phyloP scores from a whole-genome alignment of 37 sponge, comb jelly and placozoan species.

The Diacarnus erythraeanus region DNA sequence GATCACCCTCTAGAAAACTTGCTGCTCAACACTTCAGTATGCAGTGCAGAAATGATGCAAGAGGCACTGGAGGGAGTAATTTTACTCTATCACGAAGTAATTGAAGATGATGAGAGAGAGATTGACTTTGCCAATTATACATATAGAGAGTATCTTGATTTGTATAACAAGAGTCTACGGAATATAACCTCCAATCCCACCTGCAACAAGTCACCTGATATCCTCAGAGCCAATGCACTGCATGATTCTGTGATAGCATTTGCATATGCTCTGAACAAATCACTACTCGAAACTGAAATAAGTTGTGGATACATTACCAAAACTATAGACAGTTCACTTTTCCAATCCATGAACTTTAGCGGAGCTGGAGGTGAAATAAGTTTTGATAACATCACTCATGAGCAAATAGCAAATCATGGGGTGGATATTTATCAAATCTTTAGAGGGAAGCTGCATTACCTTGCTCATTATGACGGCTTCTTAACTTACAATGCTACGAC shows the following conservation, averaged over 20 bases:
- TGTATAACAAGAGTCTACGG: background rate
- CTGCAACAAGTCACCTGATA: background rate
- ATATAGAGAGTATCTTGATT: background rate
- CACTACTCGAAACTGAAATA: slow-evolving; percentile 9
- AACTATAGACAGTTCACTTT: slow-evolving; percentile 3
- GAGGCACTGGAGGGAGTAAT: slow-evolving; percentile 18
- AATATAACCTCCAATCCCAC: background rate
- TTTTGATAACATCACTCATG: slow-evolving; percentile 4
- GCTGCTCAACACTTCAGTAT: background rate
- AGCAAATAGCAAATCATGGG: background rate
- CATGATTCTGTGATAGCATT: slow-evolving; percentile 51
- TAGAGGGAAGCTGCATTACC: background rate
- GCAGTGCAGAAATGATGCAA: slow-evolving; percentile 10
- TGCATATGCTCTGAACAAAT: slow-evolving; percentile 42
- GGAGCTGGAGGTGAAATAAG: slow-evolving; percentile 31
- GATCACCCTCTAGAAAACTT: slow-evolving; percentile 2
- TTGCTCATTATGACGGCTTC: slow-evolving; percentile 10
- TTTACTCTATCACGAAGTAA: background rate
- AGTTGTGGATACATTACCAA: background rate
- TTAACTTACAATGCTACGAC: too few species aligned
- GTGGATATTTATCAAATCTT: slow-evolving; percentile 13
- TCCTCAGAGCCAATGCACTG: slow-evolving; percentile 5
- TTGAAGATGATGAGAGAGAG: background rate
- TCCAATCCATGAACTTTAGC: background rate
- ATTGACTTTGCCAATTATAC: slow-evolving; percentile 14